Conservation (phyloP, 1,140 invertebrate species). For the Lepeophtheirus salmonis region DNA sequence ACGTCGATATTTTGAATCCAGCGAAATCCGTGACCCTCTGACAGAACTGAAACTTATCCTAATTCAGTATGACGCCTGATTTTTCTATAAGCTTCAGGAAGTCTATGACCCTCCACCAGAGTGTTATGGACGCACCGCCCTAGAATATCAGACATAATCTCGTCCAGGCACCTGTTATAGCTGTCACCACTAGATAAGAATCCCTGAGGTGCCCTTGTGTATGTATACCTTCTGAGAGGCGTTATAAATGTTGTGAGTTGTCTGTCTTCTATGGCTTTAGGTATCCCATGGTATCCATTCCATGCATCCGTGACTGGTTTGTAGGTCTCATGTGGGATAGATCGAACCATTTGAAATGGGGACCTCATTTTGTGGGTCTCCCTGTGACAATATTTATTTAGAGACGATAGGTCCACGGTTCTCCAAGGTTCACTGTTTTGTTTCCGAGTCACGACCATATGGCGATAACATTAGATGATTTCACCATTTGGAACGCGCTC, state of each 20-base stretch:
- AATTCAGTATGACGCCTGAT: neutral
- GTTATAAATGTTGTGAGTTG: too few species aligned
- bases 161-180: too few species aligned
- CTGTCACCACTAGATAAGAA: too few species aligned
- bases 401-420: neutral
- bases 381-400: neutral
- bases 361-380: neutral
- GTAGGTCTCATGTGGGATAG: neutral
- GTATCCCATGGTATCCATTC: neutral
- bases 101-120: neutral
- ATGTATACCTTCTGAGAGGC: too few species aligned
- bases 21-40: neutral
- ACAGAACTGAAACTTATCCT: neutral
- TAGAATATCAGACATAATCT: neutral
- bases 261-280: too few species aligned
- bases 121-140: neutral
- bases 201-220: too few species aligned
- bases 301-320: neutral
- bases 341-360: neutral
- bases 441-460: neutral
- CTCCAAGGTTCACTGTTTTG: neutral
- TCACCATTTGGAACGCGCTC: too few species aligned
- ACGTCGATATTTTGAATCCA: neutral
- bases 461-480: too few species aligned
- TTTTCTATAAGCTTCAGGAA: neutral